phyloP scores from a whole-genome alignment of 2,888 invertebrate species.

The Torymus auratus region DNA sequence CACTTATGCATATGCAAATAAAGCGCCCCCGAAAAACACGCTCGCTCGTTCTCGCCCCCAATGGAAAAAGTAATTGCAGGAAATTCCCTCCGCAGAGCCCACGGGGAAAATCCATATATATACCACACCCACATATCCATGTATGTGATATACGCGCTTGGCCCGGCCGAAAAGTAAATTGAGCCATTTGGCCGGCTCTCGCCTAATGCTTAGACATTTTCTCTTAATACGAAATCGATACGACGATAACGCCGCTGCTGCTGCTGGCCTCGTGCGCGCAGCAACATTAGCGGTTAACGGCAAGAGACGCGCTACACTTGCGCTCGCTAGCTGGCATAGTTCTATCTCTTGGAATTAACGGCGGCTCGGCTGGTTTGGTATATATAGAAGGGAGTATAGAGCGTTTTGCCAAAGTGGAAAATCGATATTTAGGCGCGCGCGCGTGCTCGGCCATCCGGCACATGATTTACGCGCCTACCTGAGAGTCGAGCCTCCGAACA shows the following conservation, averaged over 20 bases:
- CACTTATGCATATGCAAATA: no score
- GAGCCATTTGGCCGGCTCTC: slow-evolving; percentile 31
- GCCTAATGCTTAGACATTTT: slow-evolving; percentile 57
- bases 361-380: slow-evolving; percentile 15
- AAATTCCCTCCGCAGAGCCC: not conserved
- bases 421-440: slow-evolving; percentile 61
- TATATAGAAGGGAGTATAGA: slow-evolving; percentile 51
- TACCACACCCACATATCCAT: no score
- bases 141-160: no score
- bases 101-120: no score
- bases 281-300: slow-evolving; percentile 53
- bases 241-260: slow-evolving; percentile 30
- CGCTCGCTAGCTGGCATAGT: slow-evolving; percentile 44
- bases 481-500: slow-evolving; percentile 16
- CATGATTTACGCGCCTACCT: slow-evolving; percentile 39
- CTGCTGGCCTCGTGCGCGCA: not conserved
- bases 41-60: not conserved
- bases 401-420: slow-evolving; percentile 65
- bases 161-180: slow-evolving; percentile 44
- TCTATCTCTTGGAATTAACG: slow-evolving; percentile 65
- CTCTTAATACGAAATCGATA: slow-evolving; percentile 60
- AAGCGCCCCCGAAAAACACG: not conserved
- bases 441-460: slow-evolving; percentile 16
- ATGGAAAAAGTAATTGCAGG: slow-evolving; percentile 26
- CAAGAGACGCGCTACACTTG: not conserved